Evolutionary conservation across 2,888 invertebrate genomes (phyloP).

Genomic region (Scotopteryx bipunctaria): DNA sequence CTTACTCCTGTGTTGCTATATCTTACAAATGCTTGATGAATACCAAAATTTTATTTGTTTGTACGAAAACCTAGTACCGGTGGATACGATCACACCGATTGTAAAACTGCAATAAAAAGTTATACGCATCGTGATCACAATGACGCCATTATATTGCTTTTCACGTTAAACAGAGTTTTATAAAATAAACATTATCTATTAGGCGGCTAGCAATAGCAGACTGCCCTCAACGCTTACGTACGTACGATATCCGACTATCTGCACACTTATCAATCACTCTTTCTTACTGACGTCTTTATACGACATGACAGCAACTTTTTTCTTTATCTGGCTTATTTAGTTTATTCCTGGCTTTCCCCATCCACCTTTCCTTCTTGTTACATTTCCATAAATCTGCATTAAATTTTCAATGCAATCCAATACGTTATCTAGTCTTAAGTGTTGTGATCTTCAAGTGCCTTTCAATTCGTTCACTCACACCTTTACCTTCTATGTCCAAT

Average conservation of each 20-base stretch:
- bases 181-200: constrained; percentile 14
- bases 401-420: too few species aligned
- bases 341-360: too few species aligned
- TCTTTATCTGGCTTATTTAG: too few species aligned
- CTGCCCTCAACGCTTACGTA: constrained; percentile 5
- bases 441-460: too few species aligned
- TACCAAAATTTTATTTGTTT: background rate
- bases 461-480: too few species aligned
- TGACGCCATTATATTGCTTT: constrained; percentile 6
- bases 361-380: too few species aligned
- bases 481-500: too few species aligned
- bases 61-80: background rate
- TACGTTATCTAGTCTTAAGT: too few species aligned
- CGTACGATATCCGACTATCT: background rate
- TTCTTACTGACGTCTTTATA: too few species aligned
- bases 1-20: background rate
- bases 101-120: constrained; percentile 12
- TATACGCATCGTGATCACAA: constrained; percentile 4
- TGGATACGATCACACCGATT: constrained; percentile 3
- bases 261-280: background rate
- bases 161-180: constrained; percentile 1
- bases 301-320: too few species aligned
- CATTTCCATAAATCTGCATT: too few species aligned
- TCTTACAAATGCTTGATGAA: background rate
- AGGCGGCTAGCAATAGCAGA: constrained; percentile 2